phyloP scores from a whole-genome alignment of 2,113 vertebrate genomes.

The Pteronura brasiliensis region DNA sequence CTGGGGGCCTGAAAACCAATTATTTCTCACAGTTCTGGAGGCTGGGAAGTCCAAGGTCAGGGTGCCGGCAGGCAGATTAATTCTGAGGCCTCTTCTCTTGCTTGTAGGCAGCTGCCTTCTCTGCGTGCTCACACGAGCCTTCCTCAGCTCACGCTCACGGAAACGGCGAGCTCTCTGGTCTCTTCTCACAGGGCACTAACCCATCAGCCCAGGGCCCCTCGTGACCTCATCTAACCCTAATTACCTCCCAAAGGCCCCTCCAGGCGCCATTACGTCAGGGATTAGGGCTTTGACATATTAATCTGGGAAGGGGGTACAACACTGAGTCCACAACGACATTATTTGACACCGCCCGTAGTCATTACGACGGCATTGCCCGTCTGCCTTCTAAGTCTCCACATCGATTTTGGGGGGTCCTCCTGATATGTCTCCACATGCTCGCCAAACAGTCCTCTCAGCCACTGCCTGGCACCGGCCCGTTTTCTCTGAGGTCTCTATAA shows the following conservation, averaged over 20 bases:
- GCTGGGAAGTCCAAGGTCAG: not conserved
- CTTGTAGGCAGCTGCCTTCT: not conserved
- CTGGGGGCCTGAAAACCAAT: not conserved
- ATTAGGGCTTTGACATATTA: not conserved
- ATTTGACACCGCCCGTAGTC: not conserved
- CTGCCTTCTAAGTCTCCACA: too few relatives aligned
- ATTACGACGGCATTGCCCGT: not conserved
- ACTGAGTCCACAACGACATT: too few relatives aligned
- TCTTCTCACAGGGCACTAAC: not conserved
- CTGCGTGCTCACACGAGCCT: accelerated
- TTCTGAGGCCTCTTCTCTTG: not conserved
- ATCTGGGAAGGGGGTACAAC: not conserved
- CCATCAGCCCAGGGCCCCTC: not conserved
- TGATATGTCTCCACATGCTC: not conserved
- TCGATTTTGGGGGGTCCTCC: not conserved
- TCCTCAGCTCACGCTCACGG: accelerated
- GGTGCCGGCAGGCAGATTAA: not conserved
- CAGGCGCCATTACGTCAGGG: not conserved
- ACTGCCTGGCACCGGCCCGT: not conserved
- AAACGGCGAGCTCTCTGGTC: not conserved
- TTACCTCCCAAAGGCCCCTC: not conserved
- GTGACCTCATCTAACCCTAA: not conserved
- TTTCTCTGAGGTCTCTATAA: not conserved
- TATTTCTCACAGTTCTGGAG: not conserved
- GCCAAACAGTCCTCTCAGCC: not conserved